Percentiles rank a stretch among this genome's conserved stretches.
Conservation (phyloP, 2,888 invertebrate genomes). For the Amiota minor region DNA sequence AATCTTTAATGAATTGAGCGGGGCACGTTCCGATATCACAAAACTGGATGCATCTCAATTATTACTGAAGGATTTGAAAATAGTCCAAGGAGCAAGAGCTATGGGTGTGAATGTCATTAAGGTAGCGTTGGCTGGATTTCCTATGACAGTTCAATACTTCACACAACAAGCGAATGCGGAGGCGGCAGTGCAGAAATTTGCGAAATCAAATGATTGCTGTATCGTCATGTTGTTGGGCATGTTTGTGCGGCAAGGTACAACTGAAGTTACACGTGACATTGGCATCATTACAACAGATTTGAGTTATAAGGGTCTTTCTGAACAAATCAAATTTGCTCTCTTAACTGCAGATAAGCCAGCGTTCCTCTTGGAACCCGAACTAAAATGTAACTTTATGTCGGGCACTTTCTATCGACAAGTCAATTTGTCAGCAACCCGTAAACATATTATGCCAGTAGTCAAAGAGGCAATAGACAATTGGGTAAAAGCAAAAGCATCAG, state of each 20-base stretch:
- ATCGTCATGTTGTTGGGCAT: conserved; percentile 79
- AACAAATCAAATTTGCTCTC: conserved; percentile 57
- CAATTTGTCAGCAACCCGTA: conserved; percentile 79
- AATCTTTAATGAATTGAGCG: conserved; percentile 76
- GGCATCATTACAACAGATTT: conserved; percentile 74
- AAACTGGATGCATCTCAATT: conserved; percentile 79
- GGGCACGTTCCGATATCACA: conserved; percentile 81
- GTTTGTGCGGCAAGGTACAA: conserved; percentile 73
- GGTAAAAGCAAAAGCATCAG: conserved; percentile 38
- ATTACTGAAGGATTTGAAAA: conserved; percentile 84
- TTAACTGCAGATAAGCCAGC: conserved; percentile 45
- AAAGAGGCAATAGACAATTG: conserved; percentile 72
- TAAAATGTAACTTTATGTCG: conserved; percentile 69
- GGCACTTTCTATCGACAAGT: conserved; percentile 76
- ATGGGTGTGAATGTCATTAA: conserved; percentile 74
- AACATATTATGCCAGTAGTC: conserved; percentile 80
- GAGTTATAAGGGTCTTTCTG: conserved; percentile 51
- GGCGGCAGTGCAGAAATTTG: conserved; percentile 75
- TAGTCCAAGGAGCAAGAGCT: conserved; percentile 73
- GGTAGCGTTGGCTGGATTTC: conserved; percentile 76
- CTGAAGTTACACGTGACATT: conserved; percentile 76
- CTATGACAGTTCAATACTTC: conserved; percentile 64
- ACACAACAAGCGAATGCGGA: conserved; percentile 69
- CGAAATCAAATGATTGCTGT: conserved; percentile 71
- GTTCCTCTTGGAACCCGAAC: conserved; percentile 71